These are phyloP conservation scores for Anarsia innoxiella DNA, from an alignment of 2,888 invertebrate genomes.

Conservation along the genomic window DNA sequence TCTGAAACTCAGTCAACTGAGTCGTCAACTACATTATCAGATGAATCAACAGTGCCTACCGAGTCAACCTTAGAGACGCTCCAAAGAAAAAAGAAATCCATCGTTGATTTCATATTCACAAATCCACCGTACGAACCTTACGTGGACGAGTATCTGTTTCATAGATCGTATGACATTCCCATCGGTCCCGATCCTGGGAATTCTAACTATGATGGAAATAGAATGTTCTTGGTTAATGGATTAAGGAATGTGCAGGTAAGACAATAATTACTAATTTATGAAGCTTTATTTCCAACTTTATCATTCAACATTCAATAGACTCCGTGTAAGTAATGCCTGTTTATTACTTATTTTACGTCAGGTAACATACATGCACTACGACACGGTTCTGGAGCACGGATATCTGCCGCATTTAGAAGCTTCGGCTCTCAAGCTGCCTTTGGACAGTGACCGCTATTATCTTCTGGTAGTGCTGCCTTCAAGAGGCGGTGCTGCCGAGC, in stretches of 20 bases:
- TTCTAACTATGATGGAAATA: conserved; percentile 33
- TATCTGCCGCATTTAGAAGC: conserved; percentile 83
- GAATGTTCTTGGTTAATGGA: conserved; percentile 62
- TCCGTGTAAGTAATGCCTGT: no score
- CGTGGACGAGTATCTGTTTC: conserved; percentile 49
- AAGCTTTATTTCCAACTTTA: no score
- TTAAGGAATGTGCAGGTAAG: conserved; percentile 58
- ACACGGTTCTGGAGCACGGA: conserved; percentile 84
- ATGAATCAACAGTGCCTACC: conserved; percentile 17
- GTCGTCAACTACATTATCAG: conserved; percentile 11
- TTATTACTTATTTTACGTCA: conserved; percentile 37
- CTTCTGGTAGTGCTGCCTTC: conserved; percentile 83
- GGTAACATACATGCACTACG: conserved; percentile 83
- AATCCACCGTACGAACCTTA: conserved; percentile 59
- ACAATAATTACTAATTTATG: background rate
- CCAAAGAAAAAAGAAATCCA: conserved; percentile 54
- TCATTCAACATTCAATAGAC: no score
- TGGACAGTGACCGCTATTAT: conserved; percentile 87
- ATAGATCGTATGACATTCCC: conserved; percentile 49
- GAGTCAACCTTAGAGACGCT: conserved; percentile 47
- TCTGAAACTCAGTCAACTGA: conserved; percentile 11
- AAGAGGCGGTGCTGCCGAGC: conserved; percentile 74
- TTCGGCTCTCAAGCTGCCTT: conserved; percentile 82
- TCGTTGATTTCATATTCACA: conserved; percentile 58
- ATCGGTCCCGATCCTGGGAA: conserved; percentile 24